A percentile compares a stretch with the other conserved stretches of the same genome.
phyloP scores from a whole-genome alignment of 2,888 invertebrate species.

The Caenorhabditis uteleia region DNA sequence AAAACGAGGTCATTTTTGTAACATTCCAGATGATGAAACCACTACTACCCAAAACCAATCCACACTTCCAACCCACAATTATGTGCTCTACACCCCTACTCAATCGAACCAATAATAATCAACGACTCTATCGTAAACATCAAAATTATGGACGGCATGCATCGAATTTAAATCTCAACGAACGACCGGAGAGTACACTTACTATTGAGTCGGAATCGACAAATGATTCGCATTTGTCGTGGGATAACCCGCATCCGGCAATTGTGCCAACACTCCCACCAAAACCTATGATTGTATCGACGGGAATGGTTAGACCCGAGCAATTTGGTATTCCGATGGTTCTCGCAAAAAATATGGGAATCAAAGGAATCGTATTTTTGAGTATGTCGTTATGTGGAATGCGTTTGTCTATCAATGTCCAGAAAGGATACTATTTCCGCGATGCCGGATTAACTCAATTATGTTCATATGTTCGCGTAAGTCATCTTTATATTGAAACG shows the following conservation, averaged over 20 bases:
- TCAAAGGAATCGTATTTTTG: slow-evolving; percentile 48
- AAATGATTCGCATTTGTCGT: background rate
- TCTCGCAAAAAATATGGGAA: slow-evolving; percentile 36
- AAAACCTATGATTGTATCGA: too few relatives aligned
- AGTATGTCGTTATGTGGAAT: slow-evolving; percentile 43
- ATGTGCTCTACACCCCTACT: slow-evolving; percentile 6
- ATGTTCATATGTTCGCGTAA: slow-evolving; percentile 35
- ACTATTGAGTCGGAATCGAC: background rate
- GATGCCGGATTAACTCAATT: slow-evolving; percentile 22
- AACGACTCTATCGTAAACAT: slow-evolving; percentile 17
- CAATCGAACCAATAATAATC: background rate
- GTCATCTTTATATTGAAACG: background rate
- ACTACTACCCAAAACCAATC: slow-evolving; percentile 13
- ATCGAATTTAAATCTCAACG: background rate
- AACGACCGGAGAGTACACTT: too few relatives aligned
- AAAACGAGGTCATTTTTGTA: background rate
- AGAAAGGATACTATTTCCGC: slow-evolving; percentile 48
- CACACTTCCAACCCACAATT: slow-evolving; percentile 5
- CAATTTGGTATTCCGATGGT: slow-evolving; percentile 38
- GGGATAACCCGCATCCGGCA: background rate
- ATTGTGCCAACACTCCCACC: too few relatives aligned
- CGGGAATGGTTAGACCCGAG: slow-evolving; percentile 38
- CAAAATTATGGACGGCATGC: too few relatives aligned
- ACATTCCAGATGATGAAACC: slow-evolving; percentile 23
- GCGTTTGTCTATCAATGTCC: slow-evolving; percentile 39